These are phyloP conservation scores for Trichoplusia ni DNA, from an alignment of 1,140 invertebrate species.

Conservation along the genomic window DNA sequence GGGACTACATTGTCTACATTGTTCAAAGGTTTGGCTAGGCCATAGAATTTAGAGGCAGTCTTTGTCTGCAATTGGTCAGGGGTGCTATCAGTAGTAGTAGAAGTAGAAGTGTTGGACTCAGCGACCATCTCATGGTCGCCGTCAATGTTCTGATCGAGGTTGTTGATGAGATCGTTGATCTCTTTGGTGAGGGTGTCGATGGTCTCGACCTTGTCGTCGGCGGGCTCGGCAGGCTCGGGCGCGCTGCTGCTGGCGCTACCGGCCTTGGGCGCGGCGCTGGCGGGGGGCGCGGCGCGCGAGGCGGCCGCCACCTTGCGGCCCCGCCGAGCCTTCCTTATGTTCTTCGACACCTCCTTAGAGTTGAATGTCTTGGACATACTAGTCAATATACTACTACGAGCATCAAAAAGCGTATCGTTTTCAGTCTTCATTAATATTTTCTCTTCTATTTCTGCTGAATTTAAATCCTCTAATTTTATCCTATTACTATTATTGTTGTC, in stretches of 20 bases:
- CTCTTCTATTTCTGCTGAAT: constrained; percentile 71
- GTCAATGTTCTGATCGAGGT: constrained; percentile 72
- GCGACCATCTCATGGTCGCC: constrained; percentile 62
- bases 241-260: constrained; percentile 54
- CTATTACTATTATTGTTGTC: constrained; percentile 82
- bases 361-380: constrained; percentile 79
- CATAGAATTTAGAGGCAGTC: constrained; percentile 64
- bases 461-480: constrained; percentile 75
- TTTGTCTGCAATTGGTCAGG: constrained; percentile 62
- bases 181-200: constrained; percentile 72
- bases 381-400: constrained; percentile 77
- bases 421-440: constrained; percentile 76
- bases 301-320: constrained; percentile 61
- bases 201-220: constrained; percentile 67
- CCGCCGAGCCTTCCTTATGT: constrained; percentile 73
- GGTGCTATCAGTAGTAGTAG: constrained; percentile 34
- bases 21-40: constrained; percentile 58
- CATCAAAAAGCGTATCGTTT: constrained; percentile 73
- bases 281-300: constrained; percentile 39
- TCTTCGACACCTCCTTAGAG: constrained; percentile 74
- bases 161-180: constrained; percentile 73
- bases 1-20: constrained; percentile 59
- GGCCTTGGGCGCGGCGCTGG: constrained; percentile 44
- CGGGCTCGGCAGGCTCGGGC: constrained; percentile 38
- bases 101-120: constrained; percentile 46